Conservation (phyloP, 2,797 vertebrate genomes). For the Anisognathus igniventris region DNA sequence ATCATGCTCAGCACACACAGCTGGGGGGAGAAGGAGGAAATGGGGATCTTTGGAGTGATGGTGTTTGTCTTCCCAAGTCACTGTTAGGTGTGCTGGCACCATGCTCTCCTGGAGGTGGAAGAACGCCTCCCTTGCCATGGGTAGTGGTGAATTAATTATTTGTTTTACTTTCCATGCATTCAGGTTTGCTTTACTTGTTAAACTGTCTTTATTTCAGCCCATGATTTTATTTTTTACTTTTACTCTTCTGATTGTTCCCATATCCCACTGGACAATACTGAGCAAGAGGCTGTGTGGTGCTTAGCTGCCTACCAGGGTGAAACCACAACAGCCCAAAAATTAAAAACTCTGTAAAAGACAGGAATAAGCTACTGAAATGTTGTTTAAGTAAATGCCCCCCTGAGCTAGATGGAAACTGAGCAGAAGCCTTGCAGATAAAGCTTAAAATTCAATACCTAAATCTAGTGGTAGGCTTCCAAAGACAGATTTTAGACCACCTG, state of each 20-base stretch:
- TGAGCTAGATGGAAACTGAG: neutral
- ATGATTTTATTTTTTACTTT: neutral
- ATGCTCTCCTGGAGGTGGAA: neutral
- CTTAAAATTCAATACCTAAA: neutral
- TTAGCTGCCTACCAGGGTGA: neutral
- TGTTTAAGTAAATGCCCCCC: neutral
- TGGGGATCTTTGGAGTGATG: fast-evolving
- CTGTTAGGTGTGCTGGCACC: fast-evolving
- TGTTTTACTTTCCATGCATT: neutral
- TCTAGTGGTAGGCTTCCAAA: neutral
- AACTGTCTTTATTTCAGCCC: neutral
- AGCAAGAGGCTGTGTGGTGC: neutral
- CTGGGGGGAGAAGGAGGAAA: neutral
- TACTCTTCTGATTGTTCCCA: neutral
- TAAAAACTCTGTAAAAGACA: neutral
- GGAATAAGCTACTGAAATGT: neutral
- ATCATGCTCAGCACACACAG: fast-evolving
- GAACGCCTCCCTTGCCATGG: fast-evolving
- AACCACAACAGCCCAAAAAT: neutral
- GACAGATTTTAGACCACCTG: neutral
- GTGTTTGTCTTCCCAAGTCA: neutral
- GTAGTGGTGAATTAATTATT: neutral
- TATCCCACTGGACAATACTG: neutral
- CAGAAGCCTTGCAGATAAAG: neutral
- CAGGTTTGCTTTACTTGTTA: neutral